A percentile compares a stretch with the other conserved stretches of the same genome.
phyloP scores from a whole-genome alignment of 2,797 vertebrate genomes.

The Urocyon cinereoargenteus region DNA sequence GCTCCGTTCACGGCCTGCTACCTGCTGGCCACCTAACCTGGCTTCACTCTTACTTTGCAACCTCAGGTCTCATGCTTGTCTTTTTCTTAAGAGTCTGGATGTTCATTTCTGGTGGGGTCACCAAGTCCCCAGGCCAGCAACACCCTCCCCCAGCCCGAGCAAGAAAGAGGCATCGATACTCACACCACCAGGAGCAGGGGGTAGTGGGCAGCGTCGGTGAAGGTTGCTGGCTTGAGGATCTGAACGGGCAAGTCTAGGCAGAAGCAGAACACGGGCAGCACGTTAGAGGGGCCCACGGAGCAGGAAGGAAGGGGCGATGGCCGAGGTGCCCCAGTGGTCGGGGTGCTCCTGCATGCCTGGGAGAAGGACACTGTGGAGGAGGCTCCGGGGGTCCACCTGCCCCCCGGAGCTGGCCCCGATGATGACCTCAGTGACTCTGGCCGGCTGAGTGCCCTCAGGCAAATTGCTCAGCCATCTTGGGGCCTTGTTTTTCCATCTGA shows the following conservation, averaged over 20 bases:
- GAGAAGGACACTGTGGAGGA: neutral
- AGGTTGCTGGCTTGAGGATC: slow-evolving; percentile 96
- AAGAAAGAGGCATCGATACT: slow-evolving; percentile 84
- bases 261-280: slow-evolving; percentile 40
- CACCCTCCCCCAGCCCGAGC: neutral
- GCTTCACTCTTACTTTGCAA: neutral
- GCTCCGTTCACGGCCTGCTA: neutral
- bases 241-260: slow-evolving; percentile 93
- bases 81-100: fast-evolving
- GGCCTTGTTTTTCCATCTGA: neutral
- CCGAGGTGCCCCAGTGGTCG: fast-evolving
- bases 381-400: fast-evolving
- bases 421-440: neutral
- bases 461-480: neutral
- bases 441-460: neutral
- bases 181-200: slow-evolving; percentile 97
- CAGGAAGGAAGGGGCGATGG: fast-evolving
- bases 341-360: fast-evolving
- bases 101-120: fast-evolving
- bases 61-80: fast-evolving
- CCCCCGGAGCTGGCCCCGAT: fast-evolving
- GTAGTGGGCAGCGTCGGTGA: slow-evolving; percentile 92
- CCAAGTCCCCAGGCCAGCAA: neutral
- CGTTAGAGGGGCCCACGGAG: neutral
- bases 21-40: neutral